These are phyloP conservation scores for Macrosteles quadrilineatus DNA, from an alignment of 1,140 invertebrate species.

Conservation along the genomic window DNA sequence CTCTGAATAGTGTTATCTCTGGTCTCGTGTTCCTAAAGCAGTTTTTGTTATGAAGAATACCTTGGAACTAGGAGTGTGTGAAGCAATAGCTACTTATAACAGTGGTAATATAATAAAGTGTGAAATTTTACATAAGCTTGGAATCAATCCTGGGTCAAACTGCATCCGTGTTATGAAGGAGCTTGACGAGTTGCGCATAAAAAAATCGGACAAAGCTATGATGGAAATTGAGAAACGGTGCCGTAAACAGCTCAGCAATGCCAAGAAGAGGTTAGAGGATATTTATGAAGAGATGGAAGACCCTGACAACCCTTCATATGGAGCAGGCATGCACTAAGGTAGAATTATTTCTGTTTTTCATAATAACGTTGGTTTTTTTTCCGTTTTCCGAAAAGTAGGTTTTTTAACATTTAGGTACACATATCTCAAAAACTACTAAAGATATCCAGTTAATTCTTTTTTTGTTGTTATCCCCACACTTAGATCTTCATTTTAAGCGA, in stretches of 20 bases:
- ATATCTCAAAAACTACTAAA: background rate
- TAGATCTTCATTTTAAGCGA: background rate
- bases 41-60: background rate
- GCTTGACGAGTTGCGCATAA: background rate
- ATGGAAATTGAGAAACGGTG: background rate
- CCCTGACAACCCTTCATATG: no score
- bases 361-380: background rate
- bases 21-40: background rate
- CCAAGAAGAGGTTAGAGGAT: background rate
- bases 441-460: background rate
- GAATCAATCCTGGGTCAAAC: background rate
- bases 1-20: conserved; percentile 1
- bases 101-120: background rate
- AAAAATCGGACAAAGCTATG: background rate
- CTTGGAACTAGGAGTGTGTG: background rate
- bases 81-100: background rate
- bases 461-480: background rate
- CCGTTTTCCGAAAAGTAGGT: background rate
- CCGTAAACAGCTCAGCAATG: background rate
- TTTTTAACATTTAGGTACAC: background rate
- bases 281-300: background rate
- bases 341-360: background rate
- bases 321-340: no score
- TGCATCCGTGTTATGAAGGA: background rate
- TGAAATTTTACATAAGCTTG: background rate